phyloP scores from a whole-genome alignment of 64 coral and sea anemone species.

The Trachythela sp. region DNA sequence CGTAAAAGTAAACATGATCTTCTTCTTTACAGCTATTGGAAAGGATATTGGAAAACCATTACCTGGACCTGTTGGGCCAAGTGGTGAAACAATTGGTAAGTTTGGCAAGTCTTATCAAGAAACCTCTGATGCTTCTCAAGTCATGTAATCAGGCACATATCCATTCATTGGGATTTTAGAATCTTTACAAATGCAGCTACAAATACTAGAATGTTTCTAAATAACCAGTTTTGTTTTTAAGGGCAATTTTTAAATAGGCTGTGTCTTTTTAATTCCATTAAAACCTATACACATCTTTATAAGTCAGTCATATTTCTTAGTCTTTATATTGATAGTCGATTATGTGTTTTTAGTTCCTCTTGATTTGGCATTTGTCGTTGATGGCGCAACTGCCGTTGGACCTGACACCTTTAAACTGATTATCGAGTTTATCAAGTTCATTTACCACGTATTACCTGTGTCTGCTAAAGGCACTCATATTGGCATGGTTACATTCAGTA shows the following conservation, averaged over 20 bases:
- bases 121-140: too few relatives aligned
- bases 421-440: not conserved
- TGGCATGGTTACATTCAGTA: slow-evolving; percentile 1
- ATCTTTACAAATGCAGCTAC: too few relatives aligned
- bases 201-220: too few relatives aligned
- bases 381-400: not conserved
- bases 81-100: slow-evolving; percentile 15
- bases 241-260: too few relatives aligned
- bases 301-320: too few relatives aligned
- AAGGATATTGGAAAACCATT: not conserved
- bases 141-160: too few relatives aligned
- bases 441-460: not conserved
- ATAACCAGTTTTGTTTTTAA: too few relatives aligned
- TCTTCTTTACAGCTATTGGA: not conserved
- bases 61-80: slow-evolving; percentile 5
- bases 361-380: slow-evolving; percentile 1
- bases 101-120: not conserved
- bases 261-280: too few relatives aligned
- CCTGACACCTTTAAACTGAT: not conserved
- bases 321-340: not conserved
- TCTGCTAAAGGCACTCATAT: not conserved
- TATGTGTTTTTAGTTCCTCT: not conserved
- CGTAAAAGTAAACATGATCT: not conserved
- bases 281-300: too few relatives aligned
- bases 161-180: too few relatives aligned